These are phyloP conservation scores for Proterorhinus semilunaris DNA, from an alignment of 2,113 vertebrate genomes.

Conservation along the genomic window DNA sequence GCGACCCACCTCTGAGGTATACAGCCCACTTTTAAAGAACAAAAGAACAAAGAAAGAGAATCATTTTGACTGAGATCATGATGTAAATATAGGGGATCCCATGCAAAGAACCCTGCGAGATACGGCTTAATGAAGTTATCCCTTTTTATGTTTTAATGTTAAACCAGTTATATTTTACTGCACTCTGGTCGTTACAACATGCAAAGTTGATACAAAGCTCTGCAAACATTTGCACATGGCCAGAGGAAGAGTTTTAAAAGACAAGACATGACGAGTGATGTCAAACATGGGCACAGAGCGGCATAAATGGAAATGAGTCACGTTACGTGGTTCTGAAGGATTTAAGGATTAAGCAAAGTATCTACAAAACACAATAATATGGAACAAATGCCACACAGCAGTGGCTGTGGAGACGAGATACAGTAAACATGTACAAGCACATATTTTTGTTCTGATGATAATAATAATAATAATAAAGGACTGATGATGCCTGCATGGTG, in stretches of 20 bases:
- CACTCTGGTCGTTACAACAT: background rate
- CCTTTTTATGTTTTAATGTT: slow-evolving; percentile 12
- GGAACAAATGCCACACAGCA: background rate
- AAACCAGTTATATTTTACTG: slow-evolving; percentile 21
- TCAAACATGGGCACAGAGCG: background rate
- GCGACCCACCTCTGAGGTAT: background rate
- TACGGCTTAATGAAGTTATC: slow-evolving; percentile 14
- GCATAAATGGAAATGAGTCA: background rate
- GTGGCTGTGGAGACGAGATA: background rate
- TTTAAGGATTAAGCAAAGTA: background rate
- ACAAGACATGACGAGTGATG: slow-evolving; percentile 5
- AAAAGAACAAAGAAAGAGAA: background rate
- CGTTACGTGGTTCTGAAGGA: background rate
- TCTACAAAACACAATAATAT: slow-evolving; percentile 9
- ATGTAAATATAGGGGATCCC: background rate
- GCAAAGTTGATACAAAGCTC: slow-evolving; percentile 4
- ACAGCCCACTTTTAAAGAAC: background rate
- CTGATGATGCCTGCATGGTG: background rate
- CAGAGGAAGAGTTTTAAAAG: background rate
- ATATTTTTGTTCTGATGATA: too few relatives aligned
- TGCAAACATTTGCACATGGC: slow-evolving; percentile 4
- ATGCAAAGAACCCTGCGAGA: background rate
- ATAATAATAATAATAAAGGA: background rate
- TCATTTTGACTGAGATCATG: slow-evolving; percentile 2
- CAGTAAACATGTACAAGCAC: background rate